These are phyloP conservation scores for Laspeyria flexula DNA, from an alignment of 2,888 invertebrate genomes.

Conservation along the genomic window DNA sequence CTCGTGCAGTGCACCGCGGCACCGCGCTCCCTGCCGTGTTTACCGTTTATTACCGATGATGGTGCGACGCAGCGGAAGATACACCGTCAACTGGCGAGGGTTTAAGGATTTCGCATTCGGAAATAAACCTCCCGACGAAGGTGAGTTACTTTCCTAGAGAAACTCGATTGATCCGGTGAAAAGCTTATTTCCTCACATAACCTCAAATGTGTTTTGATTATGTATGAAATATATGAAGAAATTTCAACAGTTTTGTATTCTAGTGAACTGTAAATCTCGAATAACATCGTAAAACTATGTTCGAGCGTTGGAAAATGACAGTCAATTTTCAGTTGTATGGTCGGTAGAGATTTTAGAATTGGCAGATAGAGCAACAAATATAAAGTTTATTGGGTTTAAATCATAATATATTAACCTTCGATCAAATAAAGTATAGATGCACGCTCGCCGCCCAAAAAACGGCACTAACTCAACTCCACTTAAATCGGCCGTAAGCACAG, in stretches of 20 bases:
- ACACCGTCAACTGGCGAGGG: constrained; percentile 83
- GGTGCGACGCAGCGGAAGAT: constrained; percentile 82
- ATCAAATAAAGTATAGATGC: too few species aligned
- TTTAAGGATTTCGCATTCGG: constrained; percentile 79
- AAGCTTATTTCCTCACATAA: constrained; percentile 50
- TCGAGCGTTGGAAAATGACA: constrained; percentile 7
- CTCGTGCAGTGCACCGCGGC: constrained; percentile 39
- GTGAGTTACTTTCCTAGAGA: constrained; percentile 55
- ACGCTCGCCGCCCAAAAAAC: too few species aligned
- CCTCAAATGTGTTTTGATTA: constrained; percentile 50
- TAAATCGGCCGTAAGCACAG: too few species aligned
- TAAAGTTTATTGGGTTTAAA: too few species aligned
- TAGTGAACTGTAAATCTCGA: constrained; percentile 8
- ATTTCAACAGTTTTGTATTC: constrained; percentile 13
- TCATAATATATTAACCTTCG: too few species aligned
- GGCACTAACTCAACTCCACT: too few species aligned
- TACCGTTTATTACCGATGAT: constrained; percentile 67
- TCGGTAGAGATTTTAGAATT: not conserved
- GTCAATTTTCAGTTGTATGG: constrained; percentile 8
- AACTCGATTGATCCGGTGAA: constrained; percentile 36
- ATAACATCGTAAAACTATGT: constrained; percentile 20
- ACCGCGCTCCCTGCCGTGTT: constrained; percentile 43
- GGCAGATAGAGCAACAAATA: not conserved
- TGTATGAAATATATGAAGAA: constrained; percentile 14
- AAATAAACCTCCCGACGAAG: constrained; percentile 81